These are phyloP conservation scores for Agelastica alni DNA, from an alignment of 2,888 invertebrate genomes.

Conservation along the genomic window DNA sequence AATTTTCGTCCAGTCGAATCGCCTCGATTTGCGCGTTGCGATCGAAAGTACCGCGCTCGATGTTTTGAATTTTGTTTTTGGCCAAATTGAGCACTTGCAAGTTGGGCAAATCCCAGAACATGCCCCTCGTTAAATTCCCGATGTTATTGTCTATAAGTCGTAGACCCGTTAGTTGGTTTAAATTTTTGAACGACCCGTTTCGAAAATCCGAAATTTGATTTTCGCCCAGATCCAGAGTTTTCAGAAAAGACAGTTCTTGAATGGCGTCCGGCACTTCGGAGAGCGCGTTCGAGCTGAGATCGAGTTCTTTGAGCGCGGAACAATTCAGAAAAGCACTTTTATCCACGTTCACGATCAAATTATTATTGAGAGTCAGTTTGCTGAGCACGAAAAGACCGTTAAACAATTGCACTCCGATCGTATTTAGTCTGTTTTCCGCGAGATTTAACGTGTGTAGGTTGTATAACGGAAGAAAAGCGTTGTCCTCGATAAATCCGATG, in stretches of 20 bases:
- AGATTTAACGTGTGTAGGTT: conserved; percentile 88
- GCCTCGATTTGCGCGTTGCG: conserved; percentile 82
- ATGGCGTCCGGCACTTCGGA: conserved; percentile 81
- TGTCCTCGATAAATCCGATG: conserved; percentile 86
- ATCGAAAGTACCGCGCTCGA: conserved; percentile 83
- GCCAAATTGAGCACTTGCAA: conserved; percentile 87
- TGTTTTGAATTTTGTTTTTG: conserved; percentile 84
- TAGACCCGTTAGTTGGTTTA: conserved; percentile 84
- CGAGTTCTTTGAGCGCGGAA: conserved; percentile 84
- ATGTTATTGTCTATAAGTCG: conserved; percentile 89
- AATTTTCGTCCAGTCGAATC: conserved; percentile 86
- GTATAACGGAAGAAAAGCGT: conserved; percentile 84
- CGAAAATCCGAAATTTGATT: conserved; percentile 84
- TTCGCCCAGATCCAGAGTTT: conserved; percentile 88
- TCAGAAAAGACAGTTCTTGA: conserved; percentile 79
- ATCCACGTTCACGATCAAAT: conserved; percentile 79
- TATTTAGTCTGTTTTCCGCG: conserved; percentile 83
- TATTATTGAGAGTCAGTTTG: conserved; percentile 84
- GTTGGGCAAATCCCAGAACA: conserved; percentile 84
- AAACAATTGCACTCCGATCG: conserved; percentile 79
- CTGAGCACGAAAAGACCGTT: conserved; percentile 83
- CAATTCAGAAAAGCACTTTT: conserved; percentile 84
- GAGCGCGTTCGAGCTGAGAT: conserved; percentile 85
- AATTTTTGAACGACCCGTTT: conserved; percentile 83
- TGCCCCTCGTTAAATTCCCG: conserved; percentile 80